A percentile compares a stretch with the other conserved stretches of the same genome.
Evolutionary conservation across 30 jellyfish, hydroid and myxozoan genomes (phyloP).

Genomic region (Rhopilema esculentum): DNA sequence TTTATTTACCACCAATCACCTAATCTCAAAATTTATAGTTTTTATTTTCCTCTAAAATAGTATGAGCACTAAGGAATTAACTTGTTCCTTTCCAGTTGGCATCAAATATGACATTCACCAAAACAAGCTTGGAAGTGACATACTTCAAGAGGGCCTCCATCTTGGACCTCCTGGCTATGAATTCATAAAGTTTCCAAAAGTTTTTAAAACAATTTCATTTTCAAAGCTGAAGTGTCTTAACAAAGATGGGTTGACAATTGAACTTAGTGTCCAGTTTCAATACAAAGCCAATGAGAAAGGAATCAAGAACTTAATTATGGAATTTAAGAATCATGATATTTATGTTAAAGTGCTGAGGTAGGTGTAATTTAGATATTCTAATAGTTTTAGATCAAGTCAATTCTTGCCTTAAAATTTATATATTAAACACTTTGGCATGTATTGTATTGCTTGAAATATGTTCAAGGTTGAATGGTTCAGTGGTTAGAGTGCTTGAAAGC

Average conservation of each 20-base stretch:
- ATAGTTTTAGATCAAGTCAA: neutral
- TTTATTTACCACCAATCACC: neutral
- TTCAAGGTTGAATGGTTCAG: no score
- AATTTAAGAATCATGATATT: slow-evolving; percentile 59
- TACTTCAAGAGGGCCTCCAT: slow-evolving; percentile 75
- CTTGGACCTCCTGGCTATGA: slow-evolving; percentile 76
- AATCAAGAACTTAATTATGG: slow-evolving; percentile 32
- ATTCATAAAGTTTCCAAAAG: slow-evolving; percentile 63
- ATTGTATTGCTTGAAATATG: no score
- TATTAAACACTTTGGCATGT: no score
- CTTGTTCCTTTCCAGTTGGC: slow-evolving; percentile 43
- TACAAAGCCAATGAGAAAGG: slow-evolving; percentile 47
- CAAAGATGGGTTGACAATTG: slow-evolving; percentile 74
- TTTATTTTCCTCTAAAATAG: neutral
- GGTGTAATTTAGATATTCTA: neutral
- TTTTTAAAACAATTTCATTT: slow-evolving; percentile 65
- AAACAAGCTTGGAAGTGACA: slow-evolving; percentile 67
- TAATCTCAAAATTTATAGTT: neutral
- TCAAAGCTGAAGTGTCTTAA: slow-evolving; percentile 51
- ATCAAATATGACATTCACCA: slow-evolving; percentile 64
- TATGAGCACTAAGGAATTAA: neutral
- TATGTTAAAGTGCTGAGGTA: slow-evolving; percentile 65
- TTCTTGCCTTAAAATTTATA: neutral
- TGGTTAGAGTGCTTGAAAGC: no score
- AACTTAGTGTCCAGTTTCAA: slow-evolving; percentile 68